Conservation (phyloP, 2,888 invertebrate species). For the Lepidonotus clava region DNA sequence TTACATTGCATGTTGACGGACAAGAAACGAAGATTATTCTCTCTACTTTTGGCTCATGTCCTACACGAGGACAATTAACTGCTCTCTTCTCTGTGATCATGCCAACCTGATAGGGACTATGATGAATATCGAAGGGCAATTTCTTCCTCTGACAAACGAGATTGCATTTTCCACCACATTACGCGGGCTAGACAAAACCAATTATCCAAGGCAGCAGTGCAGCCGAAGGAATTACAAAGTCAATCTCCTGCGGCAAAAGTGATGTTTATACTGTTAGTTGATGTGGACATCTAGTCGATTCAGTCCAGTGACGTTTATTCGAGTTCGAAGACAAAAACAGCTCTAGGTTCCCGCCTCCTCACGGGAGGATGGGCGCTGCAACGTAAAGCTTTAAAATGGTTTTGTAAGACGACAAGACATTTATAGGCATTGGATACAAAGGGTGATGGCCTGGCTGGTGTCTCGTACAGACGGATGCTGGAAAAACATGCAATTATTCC, state of each 20-base stretch:
- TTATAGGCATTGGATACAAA: background rate
- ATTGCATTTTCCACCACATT: slow-evolving; percentile 14
- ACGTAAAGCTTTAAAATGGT: background rate
- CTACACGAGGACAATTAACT: background rate
- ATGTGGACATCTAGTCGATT: background rate
- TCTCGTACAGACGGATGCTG: background rate
- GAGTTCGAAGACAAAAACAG: background rate
- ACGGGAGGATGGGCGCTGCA: background rate
- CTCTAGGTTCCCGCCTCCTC: background rate
- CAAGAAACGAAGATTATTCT: too few relatives aligned
- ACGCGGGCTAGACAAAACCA: background rate
- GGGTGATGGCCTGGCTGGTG: background rate
- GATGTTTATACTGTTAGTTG: background rate
- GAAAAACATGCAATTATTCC: too few relatives aligned
- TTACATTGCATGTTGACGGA: background rate
- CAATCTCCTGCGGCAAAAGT: background rate
- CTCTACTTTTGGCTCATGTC: background rate
- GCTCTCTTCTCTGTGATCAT: background rate
- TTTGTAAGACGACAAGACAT: background rate
- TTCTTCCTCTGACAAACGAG: background rate
- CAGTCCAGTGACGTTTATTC: background rate
- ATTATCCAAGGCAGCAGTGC: background rate
- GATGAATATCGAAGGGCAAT: slow-evolving; percentile 1
- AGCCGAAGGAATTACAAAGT: background rate
- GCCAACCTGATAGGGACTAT: background rate